Base-by-base conservation (phyloP, 2,888 invertebrate species). In the Harmothoe impar region DNA sequence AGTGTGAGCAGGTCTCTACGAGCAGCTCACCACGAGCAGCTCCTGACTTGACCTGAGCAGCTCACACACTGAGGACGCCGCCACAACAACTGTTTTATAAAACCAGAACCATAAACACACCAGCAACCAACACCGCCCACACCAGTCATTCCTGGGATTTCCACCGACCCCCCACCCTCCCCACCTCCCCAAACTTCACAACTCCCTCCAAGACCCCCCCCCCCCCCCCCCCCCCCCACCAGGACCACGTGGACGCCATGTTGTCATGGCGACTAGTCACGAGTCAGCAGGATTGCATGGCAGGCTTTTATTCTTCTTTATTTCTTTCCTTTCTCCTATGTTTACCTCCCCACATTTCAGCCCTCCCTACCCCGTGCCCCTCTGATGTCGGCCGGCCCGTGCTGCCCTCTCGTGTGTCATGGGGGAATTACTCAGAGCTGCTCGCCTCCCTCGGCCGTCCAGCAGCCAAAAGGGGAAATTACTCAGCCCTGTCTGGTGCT, bases 171-270 rank as follows among this genome's bases (percentile, higher is more conserved):
- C 62, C 62, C 62, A n/a, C 62, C 62, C n/a, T 15, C 7, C 15
- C 62, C 62, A 3, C 86, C 51, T 7, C 86, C 86, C 86, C 51
- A 7, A 29, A 29, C 86, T 25, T 51, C 51, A 10, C 86, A n/a
- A 25, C 35, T 35, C 25, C 10, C 29, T 25, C 35, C 78, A 7
- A 35, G 25, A 20, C 29, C 29, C 7, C 86, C 86, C 10, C 86
- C 85, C 85, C 33, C 85, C 85, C 85, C 85, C 35, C 33, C 33
- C 25, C 86, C 5, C 86, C 25, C 35, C 29, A 33, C 35, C 78
- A 78, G 29, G 25, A 20, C 17, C 29, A 78, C 78, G 78, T 33
- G 20, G 35, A 29, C 78, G 10, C n/a, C n/a, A 78, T 33, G 33
- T 35, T 78, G 35, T 62, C 62, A 62, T 62, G 62, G 62, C n/a